phyloP scores from a whole-genome alignment of 2,113 vertebrate species.

The Sinocyclocheilus grahami region DNA sequence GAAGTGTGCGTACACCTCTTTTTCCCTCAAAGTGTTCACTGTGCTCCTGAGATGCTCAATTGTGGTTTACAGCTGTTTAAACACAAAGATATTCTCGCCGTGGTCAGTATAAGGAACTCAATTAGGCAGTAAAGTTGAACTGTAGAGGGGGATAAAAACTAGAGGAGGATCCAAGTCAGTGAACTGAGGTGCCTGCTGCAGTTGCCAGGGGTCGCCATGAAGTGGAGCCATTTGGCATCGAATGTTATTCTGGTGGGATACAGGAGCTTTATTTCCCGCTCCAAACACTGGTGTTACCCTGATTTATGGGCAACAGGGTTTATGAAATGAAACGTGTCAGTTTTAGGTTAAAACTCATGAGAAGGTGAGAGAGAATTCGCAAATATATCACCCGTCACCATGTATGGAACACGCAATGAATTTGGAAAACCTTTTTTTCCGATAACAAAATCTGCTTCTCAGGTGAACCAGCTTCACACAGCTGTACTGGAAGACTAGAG shows the following conservation, averaged over 20 bases:
- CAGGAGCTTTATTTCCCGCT: constrained; percentile 47
- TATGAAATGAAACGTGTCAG: constrained; percentile 54
- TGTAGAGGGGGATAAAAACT: constrained; percentile 32
- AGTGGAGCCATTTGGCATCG: constrained; percentile 51
- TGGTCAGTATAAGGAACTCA: constrained; percentile 53
- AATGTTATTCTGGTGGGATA: constrained; percentile 33
- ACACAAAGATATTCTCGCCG: constrained; percentile 52
- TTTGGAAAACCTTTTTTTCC: constrained; percentile 30
- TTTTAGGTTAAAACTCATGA: constrained; percentile 56
- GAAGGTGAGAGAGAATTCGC: constrained; percentile 54
- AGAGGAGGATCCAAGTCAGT: constrained; percentile 33
- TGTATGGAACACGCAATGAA: not conserved
- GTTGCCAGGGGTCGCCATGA: constrained; percentile 46
- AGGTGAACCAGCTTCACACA: not conserved
- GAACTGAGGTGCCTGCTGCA: constrained; percentile 2
- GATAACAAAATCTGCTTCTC: constrained; percentile 32
- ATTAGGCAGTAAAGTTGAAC: constrained; percentile 54
- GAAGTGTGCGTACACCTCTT: constrained; percentile 6
- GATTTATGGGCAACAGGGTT: constrained; percentile 56
- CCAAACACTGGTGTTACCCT: constrained; percentile 54
- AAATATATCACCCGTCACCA: constrained; percentile 48
- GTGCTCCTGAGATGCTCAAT: constrained; percentile 52
- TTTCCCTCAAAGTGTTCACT: constrained; percentile 45
- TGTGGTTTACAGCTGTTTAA: constrained; percentile 62
- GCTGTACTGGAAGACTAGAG: not conserved